These are phyloP conservation scores for Oncorhynchus nerka DNA, from an alignment of 2,113 vertebrate species.

Conservation along the genomic window DNA sequence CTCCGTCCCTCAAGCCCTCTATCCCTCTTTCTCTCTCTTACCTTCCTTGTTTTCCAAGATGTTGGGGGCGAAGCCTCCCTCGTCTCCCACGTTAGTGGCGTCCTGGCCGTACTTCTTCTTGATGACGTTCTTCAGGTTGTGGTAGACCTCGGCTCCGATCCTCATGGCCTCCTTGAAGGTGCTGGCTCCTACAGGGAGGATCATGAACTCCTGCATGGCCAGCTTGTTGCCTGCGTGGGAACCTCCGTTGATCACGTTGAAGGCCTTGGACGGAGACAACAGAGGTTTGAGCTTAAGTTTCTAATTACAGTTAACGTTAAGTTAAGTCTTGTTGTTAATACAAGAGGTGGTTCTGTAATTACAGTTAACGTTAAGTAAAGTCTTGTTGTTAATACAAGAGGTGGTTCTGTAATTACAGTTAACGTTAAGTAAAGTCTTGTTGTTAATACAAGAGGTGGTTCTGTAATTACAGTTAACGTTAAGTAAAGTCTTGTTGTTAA, in stretches of 20 bases:
- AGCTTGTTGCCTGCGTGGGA: slow-evolving; percentile 97
- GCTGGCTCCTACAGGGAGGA: slow-evolving; percentile 88
- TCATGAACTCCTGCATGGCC: slow-evolving; percentile 99
- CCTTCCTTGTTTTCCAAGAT: slow-evolving; percentile 99
- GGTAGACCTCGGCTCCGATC: slow-evolving; percentile 93
- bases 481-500: too few species aligned
- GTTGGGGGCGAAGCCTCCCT: slow-evolving; percentile 96
- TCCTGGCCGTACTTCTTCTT: slow-evolving; percentile 97
- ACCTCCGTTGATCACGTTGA: slow-evolving; percentile 98
- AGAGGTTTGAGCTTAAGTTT: background rate
- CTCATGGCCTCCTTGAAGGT: slow-evolving; percentile 94
- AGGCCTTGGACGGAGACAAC: slow-evolving; percentile 75
- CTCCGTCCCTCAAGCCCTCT: too few species aligned
- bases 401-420: too few species aligned
- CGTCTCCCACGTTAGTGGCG: slow-evolving; percentile 94
- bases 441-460: too few species aligned
- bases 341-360: too few species aligned
- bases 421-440: too few species aligned
- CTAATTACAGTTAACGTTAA: too few species aligned
- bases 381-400: too few species aligned
- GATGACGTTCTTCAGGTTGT: slow-evolving; percentile 96
- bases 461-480: too few species aligned
- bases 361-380: too few species aligned
- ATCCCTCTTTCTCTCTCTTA: slow-evolving; percentile 40
- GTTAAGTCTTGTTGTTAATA: too few species aligned